Evolutionary conservation across 2,888 invertebrate genomes (phyloP), one percentile per base, ranked within the genome.

Genomic region (Eristalis pertinax): DNA sequence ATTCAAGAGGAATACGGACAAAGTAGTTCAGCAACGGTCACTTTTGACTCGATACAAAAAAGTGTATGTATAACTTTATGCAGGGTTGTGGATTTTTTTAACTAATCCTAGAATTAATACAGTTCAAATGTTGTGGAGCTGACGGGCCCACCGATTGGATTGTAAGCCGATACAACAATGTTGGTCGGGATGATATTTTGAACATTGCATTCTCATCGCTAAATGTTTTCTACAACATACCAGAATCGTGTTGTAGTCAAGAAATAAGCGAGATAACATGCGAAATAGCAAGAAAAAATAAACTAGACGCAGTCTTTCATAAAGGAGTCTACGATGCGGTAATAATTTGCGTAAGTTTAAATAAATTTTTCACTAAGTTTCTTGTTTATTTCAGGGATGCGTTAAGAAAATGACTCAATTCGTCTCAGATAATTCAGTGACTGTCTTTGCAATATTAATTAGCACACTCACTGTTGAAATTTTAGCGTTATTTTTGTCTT

Each of bases 51-150:
- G 56, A 95, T 96, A 89, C 96, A 96, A 91, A 93, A 93, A 90
- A 94, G 94, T 90, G 95, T 95, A 93, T 92, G 50, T 50, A 50
- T 19, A 8, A 50, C 1, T 50, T 50, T 15, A n/a, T n/a, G 15
- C 7, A 43, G 43, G 29, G 5, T 32, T 10, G 32, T 32, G 7
- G 4, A 32, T 32, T 32, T 32, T 4, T 8, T 32, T 32, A 32
- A 32, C 7, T 32, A 8, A 13, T 65, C 8, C 60, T 58, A 62
- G 58, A 68, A 15, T 8, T 24, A 73, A 80, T 93, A 75, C 90
- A 96, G 96, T 93, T 97, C 84, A 93, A 95, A 89, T 97, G 97
- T 91, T 97, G 97, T 91, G 97, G 97, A 26, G 96, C 96, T 2
- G 95, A 95, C 89, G 95, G 95, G 63, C 96, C 96, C 2, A 92